Evolutionary conservation across 1,140 invertebrate genomes (phyloP), one percentile per base, ranked within the genome.

Genomic region (Arctopsyche grandis): DNA sequence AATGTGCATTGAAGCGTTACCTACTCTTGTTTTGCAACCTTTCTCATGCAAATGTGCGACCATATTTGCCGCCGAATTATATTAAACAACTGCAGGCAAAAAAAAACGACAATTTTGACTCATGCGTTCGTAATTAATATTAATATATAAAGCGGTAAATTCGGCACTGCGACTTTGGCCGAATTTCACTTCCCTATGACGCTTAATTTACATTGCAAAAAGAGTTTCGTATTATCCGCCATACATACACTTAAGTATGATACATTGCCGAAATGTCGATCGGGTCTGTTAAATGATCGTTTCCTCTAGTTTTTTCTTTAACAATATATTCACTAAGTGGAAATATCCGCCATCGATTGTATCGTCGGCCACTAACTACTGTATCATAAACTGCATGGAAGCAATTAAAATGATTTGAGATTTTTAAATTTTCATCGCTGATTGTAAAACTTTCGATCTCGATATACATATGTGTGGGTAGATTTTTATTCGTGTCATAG

Each of bases 281-380:
- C 22, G 12, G 22, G 26, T 4, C 9, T 5, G 44, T 58, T 75
- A 75, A 75, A 75, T 46, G 52, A 44, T 44, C 24, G 19, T 75
- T 75, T 75, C 73, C 73, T 75, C 43, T 60, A 22, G 14, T 75
- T 75, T 29, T 60, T n/a, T 58, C n/a, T 5, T 75, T 60, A 19
- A 19, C 56, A 21, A 19, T 21, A 75, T 58, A n/a, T 75, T 60
- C 73, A 75, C 10, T 75, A 75, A 75, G 73, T 75, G 73, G 73
- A 60, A 56, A 29, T 75, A 75, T 75, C 73, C 73, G 46, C 48
- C 7, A 16, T 19, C 7, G 21, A 60, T 60, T 60, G 21, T 60
- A 19, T 19, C 56, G 9, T 21, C 56, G 16, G 9, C 9, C 14
- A 14, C 52, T 56, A 56, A 60, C 16, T 19, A 16, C 16, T 16